Evolutionary conservation across 1,140 invertebrate genomes (phyloP).

Genomic region (Zaprionus ghesquierei): DNA sequence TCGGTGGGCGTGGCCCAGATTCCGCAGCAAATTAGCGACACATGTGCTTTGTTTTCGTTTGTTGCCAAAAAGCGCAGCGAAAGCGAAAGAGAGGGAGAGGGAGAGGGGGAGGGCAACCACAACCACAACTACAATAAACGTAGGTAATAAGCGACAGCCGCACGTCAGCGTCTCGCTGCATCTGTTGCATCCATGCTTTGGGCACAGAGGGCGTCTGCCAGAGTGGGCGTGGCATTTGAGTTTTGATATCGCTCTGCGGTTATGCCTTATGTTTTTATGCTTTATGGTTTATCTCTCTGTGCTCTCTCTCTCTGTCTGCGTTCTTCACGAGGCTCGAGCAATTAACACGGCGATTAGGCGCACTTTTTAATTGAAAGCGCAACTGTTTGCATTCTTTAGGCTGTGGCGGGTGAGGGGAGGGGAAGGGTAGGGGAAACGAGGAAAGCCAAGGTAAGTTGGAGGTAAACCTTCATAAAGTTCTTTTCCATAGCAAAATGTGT

Average conservation of each 20-base stretch:
- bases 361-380: slow-evolving; percentile 51
- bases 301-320: not conserved
- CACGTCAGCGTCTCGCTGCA: slow-evolving; percentile 54
- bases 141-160: not conserved
- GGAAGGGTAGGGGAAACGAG: not conserved
- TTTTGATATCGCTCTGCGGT: slow-evolving; percentile 44
- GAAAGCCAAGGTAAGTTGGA: too few species aligned
- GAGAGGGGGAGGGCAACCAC: too few species aligned
- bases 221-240: slow-evolving; percentile 61
- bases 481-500: not conserved
- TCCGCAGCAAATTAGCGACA: slow-evolving; percentile 57
- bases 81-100: not conserved
- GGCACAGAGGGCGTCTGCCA: not conserved
- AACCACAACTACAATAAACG: not conserved
- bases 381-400: slow-evolving; percentile 55
- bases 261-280: slow-evolving; percentile 48
- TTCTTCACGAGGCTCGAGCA: slow-evolving; percentile 8
- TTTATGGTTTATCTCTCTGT: not conserved
- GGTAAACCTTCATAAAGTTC: not conserved
- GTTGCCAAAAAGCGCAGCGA: not conserved
- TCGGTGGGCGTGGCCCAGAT: slow-evolving; percentile 60
- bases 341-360: slow-evolving; percentile 70
- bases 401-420: not conserved
- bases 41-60: slow-evolving; percentile 49
- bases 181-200: slow-evolving; percentile 53